phyloP scores from a whole-genome alignment of 1,140 invertebrate species.

The Helicoverpa armigera region DNA sequence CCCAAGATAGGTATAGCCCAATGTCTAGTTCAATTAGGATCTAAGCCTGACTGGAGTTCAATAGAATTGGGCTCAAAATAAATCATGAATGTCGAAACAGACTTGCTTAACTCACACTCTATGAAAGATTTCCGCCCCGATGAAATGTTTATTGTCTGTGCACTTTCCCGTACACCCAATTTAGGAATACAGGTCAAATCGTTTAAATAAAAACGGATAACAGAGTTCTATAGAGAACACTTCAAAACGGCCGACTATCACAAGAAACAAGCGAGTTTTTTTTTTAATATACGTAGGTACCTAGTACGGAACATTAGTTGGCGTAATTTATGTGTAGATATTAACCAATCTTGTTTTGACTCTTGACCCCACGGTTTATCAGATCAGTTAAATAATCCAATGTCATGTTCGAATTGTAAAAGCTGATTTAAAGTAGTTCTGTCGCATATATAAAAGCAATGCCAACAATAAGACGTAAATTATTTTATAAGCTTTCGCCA shows the following conservation, averaged over 20 bases:
- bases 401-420: neutral
- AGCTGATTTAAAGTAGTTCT: neutral
- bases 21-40: slow-evolving; percentile 78
- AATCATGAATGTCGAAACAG: slow-evolving; percentile 21
- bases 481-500: too few relatives aligned
- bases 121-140: slow-evolving; percentile 41
- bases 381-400: neutral
- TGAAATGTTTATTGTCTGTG: slow-evolving; percentile 37
- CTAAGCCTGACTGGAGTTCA: slow-evolving; percentile 18
- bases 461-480: too few relatives aligned
- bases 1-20: slow-evolving; percentile 64
- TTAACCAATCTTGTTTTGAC: neutral
- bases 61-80: slow-evolving; percentile 40
- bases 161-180: slow-evolving; percentile 4
- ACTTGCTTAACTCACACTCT: slow-evolving; percentile 1
- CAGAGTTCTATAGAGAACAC: neutral
- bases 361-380: neutral
- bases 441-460: too few relatives aligned
- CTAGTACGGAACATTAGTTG: too few relatives aligned
- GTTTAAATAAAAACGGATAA: slow-evolving; percentile 26
- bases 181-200: slow-evolving; percentile 31
- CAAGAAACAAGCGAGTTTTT: neutral
- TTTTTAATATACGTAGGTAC: too few relatives aligned
- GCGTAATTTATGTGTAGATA: too few relatives aligned
- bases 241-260: neutral